phyloP scores from a whole-genome alignment of 35 echinoderm and acorn worm species.

The Acanthaster planci region DNA sequence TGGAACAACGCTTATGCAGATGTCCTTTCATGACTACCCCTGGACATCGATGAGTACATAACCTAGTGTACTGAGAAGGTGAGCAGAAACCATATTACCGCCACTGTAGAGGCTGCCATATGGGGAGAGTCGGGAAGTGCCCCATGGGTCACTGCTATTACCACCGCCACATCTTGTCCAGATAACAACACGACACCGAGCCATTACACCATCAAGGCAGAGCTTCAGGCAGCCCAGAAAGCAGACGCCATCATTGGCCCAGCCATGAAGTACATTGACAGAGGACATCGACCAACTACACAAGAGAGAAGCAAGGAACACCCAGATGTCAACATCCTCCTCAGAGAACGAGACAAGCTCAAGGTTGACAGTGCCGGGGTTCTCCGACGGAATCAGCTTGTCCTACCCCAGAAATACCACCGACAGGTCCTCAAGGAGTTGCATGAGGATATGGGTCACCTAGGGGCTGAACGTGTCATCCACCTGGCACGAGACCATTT shows the following conservation, averaged over 20 bases:
- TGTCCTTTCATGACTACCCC: constrained; percentile 45
- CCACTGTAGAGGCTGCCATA: no score
- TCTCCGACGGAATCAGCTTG: constrained; percentile 23
- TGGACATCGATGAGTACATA: no score
- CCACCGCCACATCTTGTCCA: no score
- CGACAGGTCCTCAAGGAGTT: constrained; percentile 38
- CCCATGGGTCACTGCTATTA: no score
- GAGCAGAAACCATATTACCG: no score
- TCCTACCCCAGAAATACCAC: constrained; percentile 24
- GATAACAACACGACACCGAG: no score
- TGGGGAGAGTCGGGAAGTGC: no score
- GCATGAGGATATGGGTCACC: constrained; percentile 66
- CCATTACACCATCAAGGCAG: no score
- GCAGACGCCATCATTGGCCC: constrained; percentile 13
- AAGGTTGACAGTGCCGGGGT: background rate
- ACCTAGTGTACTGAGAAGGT: no score
- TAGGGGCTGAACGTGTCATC: constrained; percentile 40
- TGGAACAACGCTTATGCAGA: constrained; percentile 54
- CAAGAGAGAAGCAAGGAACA: constrained; percentile 1
- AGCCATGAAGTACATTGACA: background rate
- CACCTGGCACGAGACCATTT: constrained; percentile 58
- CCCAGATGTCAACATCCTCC: background rate
- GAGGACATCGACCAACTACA: background rate
- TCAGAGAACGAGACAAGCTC: constrained; percentile 39
- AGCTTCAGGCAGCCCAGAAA: constrained; percentile 23